These are phyloP conservation scores for Cyclophora punctaria DNA, from an alignment of 2,888 invertebrate genomes.

Conservation along the genomic window DNA sequence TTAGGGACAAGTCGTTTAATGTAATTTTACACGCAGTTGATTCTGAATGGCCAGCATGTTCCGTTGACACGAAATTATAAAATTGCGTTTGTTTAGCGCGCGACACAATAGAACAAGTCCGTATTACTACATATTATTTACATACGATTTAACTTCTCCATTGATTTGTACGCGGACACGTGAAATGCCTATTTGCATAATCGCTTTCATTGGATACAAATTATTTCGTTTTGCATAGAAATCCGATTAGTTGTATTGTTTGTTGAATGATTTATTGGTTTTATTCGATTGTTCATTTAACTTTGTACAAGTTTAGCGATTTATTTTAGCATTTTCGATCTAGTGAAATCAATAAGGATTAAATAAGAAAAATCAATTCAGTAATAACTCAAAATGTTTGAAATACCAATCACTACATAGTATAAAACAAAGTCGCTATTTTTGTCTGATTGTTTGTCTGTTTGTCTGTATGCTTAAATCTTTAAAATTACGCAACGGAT, in stretches of 20 bases:
- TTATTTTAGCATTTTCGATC: too few species aligned
- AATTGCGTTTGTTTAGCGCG: conserved; percentile 53
- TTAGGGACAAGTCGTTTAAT: conserved; percentile 63
- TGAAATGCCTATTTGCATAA: conserved; percentile 61
- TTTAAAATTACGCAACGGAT: too few species aligned
- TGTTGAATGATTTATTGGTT: conserved; percentile 20
- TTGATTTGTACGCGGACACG: conserved; percentile 56
- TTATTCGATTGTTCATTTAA: background rate
- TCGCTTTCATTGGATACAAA: conserved; percentile 39
- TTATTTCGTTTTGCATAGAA: conserved; percentile 34
- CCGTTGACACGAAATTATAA: conserved; percentile 50
- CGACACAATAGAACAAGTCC: conserved; percentile 41
- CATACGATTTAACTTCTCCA: conserved; percentile 68
- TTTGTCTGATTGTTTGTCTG: too few species aligned
- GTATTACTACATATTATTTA: conserved; percentile 44
- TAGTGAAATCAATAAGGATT: too few species aligned
- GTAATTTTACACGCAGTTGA: conserved; percentile 71
- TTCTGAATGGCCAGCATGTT: conserved; percentile 43
- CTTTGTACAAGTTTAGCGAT: background rate
- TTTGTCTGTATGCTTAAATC: too few species aligned
- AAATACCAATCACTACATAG: too few species aligned
- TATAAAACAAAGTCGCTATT: too few species aligned
- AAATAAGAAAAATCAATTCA: too few species aligned
- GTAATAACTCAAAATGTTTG: too few species aligned
- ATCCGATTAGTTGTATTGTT: conserved; percentile 32